phyloP scores from a whole-genome alignment of 2,113 vertebrate genomes.

The Esox niger region DNA sequence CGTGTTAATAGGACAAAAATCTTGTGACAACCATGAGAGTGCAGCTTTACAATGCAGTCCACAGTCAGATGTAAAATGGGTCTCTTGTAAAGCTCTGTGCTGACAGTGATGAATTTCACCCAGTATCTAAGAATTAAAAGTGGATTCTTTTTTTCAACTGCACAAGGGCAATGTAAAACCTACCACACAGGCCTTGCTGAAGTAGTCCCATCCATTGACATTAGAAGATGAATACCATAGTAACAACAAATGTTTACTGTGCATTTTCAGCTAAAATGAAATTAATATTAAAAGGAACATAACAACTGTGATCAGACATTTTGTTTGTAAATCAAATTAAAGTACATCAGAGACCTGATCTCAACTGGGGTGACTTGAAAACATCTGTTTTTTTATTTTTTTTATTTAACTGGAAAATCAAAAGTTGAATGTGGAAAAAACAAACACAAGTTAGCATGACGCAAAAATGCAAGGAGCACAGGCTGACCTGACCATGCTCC shows the following conservation, averaged over 20 bases:
- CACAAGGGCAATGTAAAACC: neutral
- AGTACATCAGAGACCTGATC: too few relatives aligned
- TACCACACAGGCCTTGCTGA: neutral
- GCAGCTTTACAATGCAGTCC: too few relatives aligned
- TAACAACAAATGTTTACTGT: neutral
- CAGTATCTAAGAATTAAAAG: neutral
- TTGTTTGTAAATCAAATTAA: neutral
- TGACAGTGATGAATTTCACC: neutral
- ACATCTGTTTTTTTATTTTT: neutral
- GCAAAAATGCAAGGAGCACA: slow-evolving; percentile 47
- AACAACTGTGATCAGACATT: neutral
- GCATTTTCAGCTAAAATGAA: neutral
- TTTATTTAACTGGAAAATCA: slow-evolving; percentile 29
- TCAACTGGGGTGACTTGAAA: neutral
- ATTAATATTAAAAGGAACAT: too few relatives aligned
- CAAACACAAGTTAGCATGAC: neutral
- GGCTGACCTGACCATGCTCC: slow-evolving; percentile 22
- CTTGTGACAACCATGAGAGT: too few relatives aligned
- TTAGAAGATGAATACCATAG: neutral
- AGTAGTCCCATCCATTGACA: neutral
- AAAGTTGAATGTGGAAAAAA: slow-evolving; percentile 11
- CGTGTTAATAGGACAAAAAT: too few relatives aligned
- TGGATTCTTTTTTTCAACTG: neutral
- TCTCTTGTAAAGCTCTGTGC: too few relatives aligned
- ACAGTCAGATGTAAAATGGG: too few relatives aligned